A percentile compares a stretch with the other conserved stretches of the same genome.
These are phyloP conservation scores for Achroia grisella DNA, from an alignment of 1,140 invertebrate species.

Conservation along the genomic window DNA sequence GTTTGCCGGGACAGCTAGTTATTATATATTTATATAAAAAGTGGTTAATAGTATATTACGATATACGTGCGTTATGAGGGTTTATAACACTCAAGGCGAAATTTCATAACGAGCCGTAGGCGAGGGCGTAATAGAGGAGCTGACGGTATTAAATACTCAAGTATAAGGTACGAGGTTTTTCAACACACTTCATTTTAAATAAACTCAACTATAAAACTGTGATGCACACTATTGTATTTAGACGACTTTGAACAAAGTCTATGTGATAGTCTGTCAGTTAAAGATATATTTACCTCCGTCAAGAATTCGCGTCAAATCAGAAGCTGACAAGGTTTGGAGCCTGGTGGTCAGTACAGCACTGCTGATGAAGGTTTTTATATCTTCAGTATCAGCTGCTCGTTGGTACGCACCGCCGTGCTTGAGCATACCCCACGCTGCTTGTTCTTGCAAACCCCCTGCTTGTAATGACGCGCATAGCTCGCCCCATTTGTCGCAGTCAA, in stretches of 20 bases:
- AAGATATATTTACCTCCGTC: conserved; percentile 26
- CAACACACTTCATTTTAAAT: too few relatives aligned
- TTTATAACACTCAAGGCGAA: too few relatives aligned
- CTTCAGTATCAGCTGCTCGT: conserved; percentile 1
- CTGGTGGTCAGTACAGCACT: conserved; percentile 15
- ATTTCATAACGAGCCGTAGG: not conserved
- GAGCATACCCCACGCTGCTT: conserved; percentile 36
- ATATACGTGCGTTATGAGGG: too few relatives aligned
- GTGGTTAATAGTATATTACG: too few relatives aligned
- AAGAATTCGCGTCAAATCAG: conserved; percentile 36
- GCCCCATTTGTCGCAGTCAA: conserved; percentile 32
- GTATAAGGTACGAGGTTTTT: not conserved
- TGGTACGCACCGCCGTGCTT: conserved; percentile 50
- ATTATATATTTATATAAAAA: too few relatives aligned
- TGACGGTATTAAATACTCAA: not conserved
- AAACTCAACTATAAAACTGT: too few relatives aligned
- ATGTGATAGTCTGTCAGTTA: not conserved
- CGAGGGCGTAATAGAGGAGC: not conserved
- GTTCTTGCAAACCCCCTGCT: conserved; percentile 6
- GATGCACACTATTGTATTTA: too few relatives aligned
- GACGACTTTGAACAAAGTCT: not conserved
- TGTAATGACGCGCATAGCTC: conserved; percentile 42
- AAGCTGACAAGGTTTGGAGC: conserved; percentile 40
- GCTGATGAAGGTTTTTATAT: conserved; percentile 8
- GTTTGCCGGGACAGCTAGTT: too few relatives aligned